Evolutionary conservation across 1,140 invertebrate species (phyloP).

Genomic region (Cydia splendana): DNA sequence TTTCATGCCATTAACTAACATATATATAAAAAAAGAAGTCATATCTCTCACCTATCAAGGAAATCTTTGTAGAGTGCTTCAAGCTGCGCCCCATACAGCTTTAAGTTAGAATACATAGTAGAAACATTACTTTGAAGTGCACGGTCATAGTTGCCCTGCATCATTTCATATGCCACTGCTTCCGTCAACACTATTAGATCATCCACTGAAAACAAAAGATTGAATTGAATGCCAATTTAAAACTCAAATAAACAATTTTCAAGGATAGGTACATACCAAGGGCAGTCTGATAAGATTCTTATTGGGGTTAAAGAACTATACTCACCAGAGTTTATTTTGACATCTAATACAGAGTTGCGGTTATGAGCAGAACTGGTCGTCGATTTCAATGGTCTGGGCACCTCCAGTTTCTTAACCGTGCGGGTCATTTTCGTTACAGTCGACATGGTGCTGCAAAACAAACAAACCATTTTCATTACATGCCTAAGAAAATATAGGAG

Average conservation of each 20-base stretch:
- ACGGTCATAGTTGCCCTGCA: slow-evolving; percentile 81
- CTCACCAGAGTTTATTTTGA: slow-evolving; percentile 77
- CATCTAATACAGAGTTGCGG: slow-evolving; percentile 74
- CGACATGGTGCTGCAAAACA: slow-evolving; percentile 73
- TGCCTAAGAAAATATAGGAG: not conserved
- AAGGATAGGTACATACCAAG: not conserved
- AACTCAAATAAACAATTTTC: slow-evolving; percentile 10
- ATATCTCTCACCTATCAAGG: slow-evolving; percentile 73
- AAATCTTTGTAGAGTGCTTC: slow-evolving; percentile 88
- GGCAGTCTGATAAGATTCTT: slow-evolving; percentile 53
- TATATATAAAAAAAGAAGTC: not conserved
- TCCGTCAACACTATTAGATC: slow-evolving; percentile 86
- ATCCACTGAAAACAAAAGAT: slow-evolving; percentile 80
- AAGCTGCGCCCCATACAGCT: slow-evolving; percentile 86
- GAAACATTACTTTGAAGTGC: slow-evolving; percentile 82
- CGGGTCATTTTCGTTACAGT: slow-evolving; percentile 80
- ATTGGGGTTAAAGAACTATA: not conserved
- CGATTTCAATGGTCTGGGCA: slow-evolving; percentile 86
- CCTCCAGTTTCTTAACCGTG: slow-evolving; percentile 85
- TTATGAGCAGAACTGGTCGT: slow-evolving; percentile 77
- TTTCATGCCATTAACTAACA: not conserved
- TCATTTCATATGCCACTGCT: slow-evolving; percentile 84
- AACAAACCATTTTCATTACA: slow-evolving; percentile 34
- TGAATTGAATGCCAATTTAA: slow-evolving; percentile 35
- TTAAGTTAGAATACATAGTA: slow-evolving; percentile 86